Conservation (phyloP, 2,113 vertebrate genomes). For the Myrmecophaga tridactyla region DNA sequence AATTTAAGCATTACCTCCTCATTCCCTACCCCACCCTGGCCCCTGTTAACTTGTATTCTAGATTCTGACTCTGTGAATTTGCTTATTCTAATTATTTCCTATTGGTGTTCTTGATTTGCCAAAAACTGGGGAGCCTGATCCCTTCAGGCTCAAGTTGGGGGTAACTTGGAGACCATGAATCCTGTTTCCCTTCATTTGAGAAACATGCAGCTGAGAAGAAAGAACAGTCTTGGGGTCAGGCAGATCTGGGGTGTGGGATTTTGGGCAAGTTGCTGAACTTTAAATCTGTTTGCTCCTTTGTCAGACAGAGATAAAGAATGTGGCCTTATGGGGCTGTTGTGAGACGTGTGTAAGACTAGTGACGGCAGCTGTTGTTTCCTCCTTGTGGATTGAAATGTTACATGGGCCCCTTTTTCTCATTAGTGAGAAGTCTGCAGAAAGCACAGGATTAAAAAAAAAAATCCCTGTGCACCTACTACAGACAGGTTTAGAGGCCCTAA, state of each 20-base stretch:
- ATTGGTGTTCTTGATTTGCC: neutral
- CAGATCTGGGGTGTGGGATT: neutral
- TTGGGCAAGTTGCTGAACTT: neutral
- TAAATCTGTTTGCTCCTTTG: constrained; percentile 12
- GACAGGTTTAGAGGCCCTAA: neutral
- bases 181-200: neutral
- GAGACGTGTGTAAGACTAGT: neutral
- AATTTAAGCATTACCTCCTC: too few relatives aligned
- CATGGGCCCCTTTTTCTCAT: neutral
- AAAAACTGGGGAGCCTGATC: neutral
- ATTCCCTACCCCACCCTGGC: too few relatives aligned
- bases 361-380: neutral
- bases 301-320: neutral
- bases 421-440: neutral
- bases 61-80: too few relatives aligned
- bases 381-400: neutral
- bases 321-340: neutral
- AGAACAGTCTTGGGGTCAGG: neutral
- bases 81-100: too few relatives aligned
- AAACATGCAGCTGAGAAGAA: neutral
- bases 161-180: neutral
- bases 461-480: neutral
- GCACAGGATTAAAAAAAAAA: neutral
- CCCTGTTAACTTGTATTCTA: too few relatives aligned
- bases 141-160: neutral